Evolutionary conservation across 2,113 vertebrate genomes (phyloP).

Genomic region (Macquaria australasica): DNA sequence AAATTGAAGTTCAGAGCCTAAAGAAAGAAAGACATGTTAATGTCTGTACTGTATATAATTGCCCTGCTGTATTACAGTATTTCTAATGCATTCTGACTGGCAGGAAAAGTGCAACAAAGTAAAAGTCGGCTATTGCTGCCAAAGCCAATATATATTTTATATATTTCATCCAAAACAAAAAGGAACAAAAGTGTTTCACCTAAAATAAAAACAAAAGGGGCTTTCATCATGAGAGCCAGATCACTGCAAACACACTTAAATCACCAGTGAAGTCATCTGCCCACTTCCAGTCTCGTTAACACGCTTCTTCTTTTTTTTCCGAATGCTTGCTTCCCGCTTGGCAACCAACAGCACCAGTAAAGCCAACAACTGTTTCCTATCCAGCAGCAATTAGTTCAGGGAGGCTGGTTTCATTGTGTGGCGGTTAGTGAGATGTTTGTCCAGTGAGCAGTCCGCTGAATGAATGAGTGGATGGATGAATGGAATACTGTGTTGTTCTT

Average conservation of each 20-base stretch:
- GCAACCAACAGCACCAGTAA: constrained; percentile 28
- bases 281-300: constrained; percentile 23
- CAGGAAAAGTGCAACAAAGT: background rate
- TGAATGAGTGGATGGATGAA: constrained; percentile 8
- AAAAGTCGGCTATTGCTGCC: no score
- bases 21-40: no score
- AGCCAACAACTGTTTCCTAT: constrained; percentile 50
- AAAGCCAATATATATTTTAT: background rate
- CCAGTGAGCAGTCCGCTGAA: background rate
- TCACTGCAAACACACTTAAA: background rate
- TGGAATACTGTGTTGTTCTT: constrained; percentile 15
- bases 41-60: no score
- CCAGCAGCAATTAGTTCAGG: constrained; percentile 54
- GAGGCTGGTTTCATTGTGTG: constrained; percentile 45
- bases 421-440: constrained; percentile 47
- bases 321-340: constrained; percentile 29
- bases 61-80: no score
- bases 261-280: background rate
- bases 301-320: background rate
- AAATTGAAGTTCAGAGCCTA: no score
- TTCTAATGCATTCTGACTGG: background rate
- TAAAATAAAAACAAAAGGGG: background rate
- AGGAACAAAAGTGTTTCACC: background rate
- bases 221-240: background rate
- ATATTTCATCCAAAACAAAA: background rate